Evolutionary conservation across 2,888 invertebrate genomes (phyloP).

Genomic region (Cephus pygmeus): DNA sequence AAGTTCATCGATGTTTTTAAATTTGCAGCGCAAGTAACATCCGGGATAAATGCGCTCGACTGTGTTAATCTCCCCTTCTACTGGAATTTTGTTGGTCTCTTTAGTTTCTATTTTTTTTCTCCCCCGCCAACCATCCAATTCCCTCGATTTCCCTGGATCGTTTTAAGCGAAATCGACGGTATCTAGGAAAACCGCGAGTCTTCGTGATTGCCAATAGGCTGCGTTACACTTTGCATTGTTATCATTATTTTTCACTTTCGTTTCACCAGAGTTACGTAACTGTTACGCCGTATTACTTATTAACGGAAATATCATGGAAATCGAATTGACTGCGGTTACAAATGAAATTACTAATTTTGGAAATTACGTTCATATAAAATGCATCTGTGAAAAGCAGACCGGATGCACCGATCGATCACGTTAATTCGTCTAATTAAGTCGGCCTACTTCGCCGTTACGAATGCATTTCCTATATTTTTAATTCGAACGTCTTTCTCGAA

Average conservation of each 20-base stretch:
- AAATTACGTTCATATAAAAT: neutral
- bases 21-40: conserved; percentile 5
- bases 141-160: neutral
- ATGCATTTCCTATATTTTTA: neutral
- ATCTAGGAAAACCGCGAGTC: neutral
- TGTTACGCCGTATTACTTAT: neutral
- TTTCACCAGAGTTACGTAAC: neutral
- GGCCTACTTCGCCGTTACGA: neutral
- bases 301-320: neutral
- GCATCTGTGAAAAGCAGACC: neutral
- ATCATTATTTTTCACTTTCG: neutral
- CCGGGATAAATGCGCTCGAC: neutral
- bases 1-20: conserved; percentile 27
- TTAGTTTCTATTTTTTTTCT: neutral
- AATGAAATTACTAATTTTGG: neutral
- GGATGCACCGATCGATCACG: neutral
- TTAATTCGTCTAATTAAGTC: neutral
- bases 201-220: neutral
- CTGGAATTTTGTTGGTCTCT: neutral
- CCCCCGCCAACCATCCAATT: neutral
- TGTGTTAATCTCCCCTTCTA: neutral
- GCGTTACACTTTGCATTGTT: neutral
- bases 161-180: neutral
- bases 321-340: neutral
- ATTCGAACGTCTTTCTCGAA: neutral